Base-by-base conservation (phyloP, 2,113 vertebrate genomes). In the Heptranchias perlo region DNA sequence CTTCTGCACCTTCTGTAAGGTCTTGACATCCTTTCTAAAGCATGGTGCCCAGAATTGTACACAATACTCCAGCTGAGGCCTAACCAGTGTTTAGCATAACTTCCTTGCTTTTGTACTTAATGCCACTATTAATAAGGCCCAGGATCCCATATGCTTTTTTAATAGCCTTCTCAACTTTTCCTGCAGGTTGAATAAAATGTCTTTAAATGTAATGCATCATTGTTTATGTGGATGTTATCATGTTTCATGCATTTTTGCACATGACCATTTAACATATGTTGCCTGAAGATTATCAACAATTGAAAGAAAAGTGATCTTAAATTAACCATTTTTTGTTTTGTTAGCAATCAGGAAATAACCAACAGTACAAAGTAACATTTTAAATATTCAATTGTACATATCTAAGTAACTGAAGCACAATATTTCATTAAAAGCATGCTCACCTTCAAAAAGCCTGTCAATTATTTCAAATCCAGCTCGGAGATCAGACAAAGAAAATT, bases 401-500 rank as follows among this genome's bases (percentile, higher is more conserved):
- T 91, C 87, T 14, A 91, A 58, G 28, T 91, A 58, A 91, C 25
- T 35, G 14, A 58, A n/a, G 0, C 87, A 91, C 49, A 58, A 18
- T 52, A 69, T 69, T 95, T 69, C 65, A 95, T 35, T 31, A 31
- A 47, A 73, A 69, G 47, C 1, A 10, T 5, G 97, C 98, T 97
- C 97, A 99, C 99, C 98, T 97, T 99, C 98, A 97, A 99, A 99
- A 61, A 99, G 98, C 49, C 98, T 97, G 97, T 99, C 98, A 92
- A 99, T 99, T 96, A 99, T 99, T 96, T 99, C 98, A 97, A 98
- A 99, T 10, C 98, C 99, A 96, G 99, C 99, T 54, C 99, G 99
- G 78, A 99, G 98, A 97, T 99, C 99, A 28, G 99, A 99, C 96
- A 99, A 97, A 84, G 99, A 99, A 97, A 99, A 99, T 97, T 99